Conservation (phyloP, 2,797 vertebrate species). For the Helarctos malayanus region DNA sequence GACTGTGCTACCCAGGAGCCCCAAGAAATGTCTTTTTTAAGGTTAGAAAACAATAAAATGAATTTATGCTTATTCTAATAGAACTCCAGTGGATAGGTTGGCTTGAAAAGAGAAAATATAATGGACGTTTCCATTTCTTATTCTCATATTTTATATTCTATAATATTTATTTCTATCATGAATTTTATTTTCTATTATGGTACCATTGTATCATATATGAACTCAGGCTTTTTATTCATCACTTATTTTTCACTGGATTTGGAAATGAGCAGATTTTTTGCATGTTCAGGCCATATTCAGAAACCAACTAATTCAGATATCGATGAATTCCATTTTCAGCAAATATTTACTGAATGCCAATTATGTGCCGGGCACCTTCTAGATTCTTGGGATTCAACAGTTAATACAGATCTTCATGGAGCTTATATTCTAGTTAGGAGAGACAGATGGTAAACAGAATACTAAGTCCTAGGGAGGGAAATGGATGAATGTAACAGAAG, state of each 20-base stretch:
- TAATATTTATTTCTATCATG: not conserved
- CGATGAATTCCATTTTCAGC: conserved; percentile 32
- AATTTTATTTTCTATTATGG: not conserved
- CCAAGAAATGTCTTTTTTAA: not conserved
- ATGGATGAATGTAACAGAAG: not conserved
- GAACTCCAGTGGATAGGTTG: not conserved
- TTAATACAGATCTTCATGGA: not conserved
- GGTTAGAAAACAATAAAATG: not conserved
- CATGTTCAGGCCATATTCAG: not conserved
- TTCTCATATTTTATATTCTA: not conserved
- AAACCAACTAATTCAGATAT: conserved; percentile 4
- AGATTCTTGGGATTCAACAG: not conserved
- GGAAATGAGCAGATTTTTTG: conserved; percentile 10
- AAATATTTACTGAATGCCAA: not conserved
- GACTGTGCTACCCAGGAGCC: too few species aligned
- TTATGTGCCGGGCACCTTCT: not conserved
- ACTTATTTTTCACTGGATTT: conserved; percentile 45
- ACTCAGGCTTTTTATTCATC: conserved; percentile 30
- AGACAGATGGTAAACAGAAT: not conserved
- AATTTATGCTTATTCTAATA: conserved; percentile 11
- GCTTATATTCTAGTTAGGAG: not conserved
- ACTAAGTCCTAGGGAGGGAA: not conserved
- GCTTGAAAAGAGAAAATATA: conserved; percentile 8
- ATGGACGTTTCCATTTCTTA: not conserved
- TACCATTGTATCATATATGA: not conserved